A percentile compares a stretch with the other conserved stretches of the same genome.
Conservation (phyloP, 2,113 vertebrate genomes). For the Sebastes schlegelii region DNA sequence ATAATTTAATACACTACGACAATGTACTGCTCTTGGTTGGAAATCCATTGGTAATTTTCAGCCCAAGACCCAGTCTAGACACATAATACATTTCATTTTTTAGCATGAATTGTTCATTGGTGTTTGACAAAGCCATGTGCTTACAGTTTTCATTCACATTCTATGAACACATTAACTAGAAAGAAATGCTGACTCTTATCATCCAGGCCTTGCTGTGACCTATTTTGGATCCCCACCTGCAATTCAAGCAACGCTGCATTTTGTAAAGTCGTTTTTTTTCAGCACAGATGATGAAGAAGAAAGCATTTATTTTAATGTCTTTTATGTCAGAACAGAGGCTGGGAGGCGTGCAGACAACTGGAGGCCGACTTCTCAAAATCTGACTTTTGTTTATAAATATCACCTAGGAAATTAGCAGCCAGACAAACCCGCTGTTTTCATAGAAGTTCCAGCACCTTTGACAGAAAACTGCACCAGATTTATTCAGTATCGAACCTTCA, state of each 20-base stretch:
- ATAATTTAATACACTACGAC: neutral
- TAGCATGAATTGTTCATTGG: neutral
- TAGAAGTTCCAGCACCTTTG: conserved; percentile 33
- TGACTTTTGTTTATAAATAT: conserved; percentile 13
- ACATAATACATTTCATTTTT: neutral
- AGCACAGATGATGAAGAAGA: conserved; percentile 6
- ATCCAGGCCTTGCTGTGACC: conserved; percentile 41
- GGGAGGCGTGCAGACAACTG: neutral
- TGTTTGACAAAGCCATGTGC: neutral
- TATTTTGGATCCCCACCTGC: conserved; percentile 52
- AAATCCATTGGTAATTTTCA: neutral
- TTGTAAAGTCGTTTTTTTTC: conserved; percentile 31
- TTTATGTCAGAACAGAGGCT: conserved; percentile 18
- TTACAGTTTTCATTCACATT: conserved; percentile 14
- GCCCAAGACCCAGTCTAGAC: neutral
- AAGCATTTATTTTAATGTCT: conserved; percentile 13
- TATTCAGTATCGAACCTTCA: conserved; percentile 53
- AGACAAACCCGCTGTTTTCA: conserved; percentile 47
- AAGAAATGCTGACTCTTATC: conserved; percentile 42
- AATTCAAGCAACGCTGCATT: conserved; percentile 17
- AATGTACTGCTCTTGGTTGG: neutral
- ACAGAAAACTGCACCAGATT: conserved; percentile 25
- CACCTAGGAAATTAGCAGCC: conserved; percentile 38
- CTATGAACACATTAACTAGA: conserved; percentile 14
- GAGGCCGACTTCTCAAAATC: conserved; percentile 11